A percentile compares a stretch with the other conserved stretches of the same genome.
phyloP scores from a whole-genome alignment of 2,888 invertebrate species.

The Orthonevra nobilis region DNA sequence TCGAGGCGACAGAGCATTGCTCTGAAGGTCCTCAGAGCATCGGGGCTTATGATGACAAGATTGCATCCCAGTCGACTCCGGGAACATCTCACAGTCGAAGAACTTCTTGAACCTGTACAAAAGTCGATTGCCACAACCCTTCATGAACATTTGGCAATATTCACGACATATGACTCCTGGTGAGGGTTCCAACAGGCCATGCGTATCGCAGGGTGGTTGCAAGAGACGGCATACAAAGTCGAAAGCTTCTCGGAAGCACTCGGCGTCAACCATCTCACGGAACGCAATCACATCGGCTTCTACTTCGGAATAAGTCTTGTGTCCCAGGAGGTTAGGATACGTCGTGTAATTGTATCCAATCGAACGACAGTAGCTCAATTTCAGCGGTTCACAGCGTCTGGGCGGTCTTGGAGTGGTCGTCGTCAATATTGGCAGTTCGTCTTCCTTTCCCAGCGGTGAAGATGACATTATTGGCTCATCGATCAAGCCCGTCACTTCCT shows the following conservation, averaged over 20 bases:
- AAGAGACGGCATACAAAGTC: conserved; percentile 93
- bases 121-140: conserved; percentile 89
- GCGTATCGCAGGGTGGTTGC: conserved; percentile 89
- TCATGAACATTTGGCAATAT: conserved; percentile 92
- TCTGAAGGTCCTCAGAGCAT: conserved; percentile 88
- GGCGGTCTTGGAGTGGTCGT: conserved; percentile 82
- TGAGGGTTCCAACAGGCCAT: conserved; percentile 82
- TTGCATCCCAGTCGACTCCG: conserved; percentile 88
- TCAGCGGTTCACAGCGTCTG: conserved; percentile 85
- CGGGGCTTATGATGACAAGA: conserved; percentile 90
- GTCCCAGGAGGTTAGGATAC: conserved; percentile 88
- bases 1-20: conserved; percentile 87
- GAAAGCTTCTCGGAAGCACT: conserved; percentile 92
- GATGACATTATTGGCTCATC: conserved; percentile 79
- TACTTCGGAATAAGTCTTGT: conserved; percentile 83
- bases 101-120: conserved; percentile 86
- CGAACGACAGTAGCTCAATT: conserved; percentile 85
- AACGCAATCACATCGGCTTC: conserved; percentile 89
- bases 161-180: conserved; percentile 84
- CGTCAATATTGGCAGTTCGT: conserved; percentile 78
- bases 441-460: conserved; percentile 78
- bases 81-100: conserved; percentile 89
- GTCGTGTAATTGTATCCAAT: conserved; percentile 90
- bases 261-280: conserved; percentile 93
- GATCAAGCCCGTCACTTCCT: conserved; percentile 79